phyloP scores from a whole-genome alignment of 2,797 vertebrate genomes.

The Coregonus sp. region DNA sequence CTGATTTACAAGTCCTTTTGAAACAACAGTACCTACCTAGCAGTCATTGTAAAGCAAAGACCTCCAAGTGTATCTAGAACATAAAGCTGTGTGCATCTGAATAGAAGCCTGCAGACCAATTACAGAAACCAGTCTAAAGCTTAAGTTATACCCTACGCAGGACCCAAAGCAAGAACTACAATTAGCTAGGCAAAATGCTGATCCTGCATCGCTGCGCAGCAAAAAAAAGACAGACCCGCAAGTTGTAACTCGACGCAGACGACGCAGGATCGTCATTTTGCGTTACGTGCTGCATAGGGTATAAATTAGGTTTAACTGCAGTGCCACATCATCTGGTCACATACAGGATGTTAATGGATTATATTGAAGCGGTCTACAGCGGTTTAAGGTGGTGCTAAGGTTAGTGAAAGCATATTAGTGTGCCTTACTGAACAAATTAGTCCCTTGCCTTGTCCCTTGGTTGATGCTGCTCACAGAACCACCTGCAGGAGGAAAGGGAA shows the following conservation, averaged over 20 bases:
- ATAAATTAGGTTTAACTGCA: background rate
- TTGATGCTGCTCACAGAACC: slow-evolving; percentile 80
- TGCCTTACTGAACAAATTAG: slow-evolving; percentile 90
- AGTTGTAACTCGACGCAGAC: no score
- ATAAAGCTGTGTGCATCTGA: background rate
- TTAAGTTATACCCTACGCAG: no score
- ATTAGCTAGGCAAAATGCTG: no score
- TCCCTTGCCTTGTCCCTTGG: slow-evolving; percentile 88
- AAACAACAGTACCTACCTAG: background rate
- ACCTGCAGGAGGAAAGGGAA: slow-evolving; percentile 74
- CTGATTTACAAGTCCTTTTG: no score
- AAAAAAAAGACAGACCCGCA: no score
- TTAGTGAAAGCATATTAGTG: slow-evolving; percentile 71
- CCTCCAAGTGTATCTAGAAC: background rate
- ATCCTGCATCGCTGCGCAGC: no score
- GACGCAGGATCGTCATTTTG: no score
- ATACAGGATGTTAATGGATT: slow-evolving; percentile 58
- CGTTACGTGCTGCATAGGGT: no score
- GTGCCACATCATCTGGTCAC: background rate
- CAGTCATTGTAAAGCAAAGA: background rate
- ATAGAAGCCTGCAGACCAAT: background rate
- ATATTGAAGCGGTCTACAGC: slow-evolving; percentile 42
- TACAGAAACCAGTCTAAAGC: background rate
- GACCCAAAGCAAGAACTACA: no score
- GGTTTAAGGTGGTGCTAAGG: slow-evolving; percentile 39